Evolutionary conservation across 2,113 vertebrate genomes (phyloP), one percentile per base, ranked within the genome.

Genomic region (Melanerpes aurifrons): DNA sequence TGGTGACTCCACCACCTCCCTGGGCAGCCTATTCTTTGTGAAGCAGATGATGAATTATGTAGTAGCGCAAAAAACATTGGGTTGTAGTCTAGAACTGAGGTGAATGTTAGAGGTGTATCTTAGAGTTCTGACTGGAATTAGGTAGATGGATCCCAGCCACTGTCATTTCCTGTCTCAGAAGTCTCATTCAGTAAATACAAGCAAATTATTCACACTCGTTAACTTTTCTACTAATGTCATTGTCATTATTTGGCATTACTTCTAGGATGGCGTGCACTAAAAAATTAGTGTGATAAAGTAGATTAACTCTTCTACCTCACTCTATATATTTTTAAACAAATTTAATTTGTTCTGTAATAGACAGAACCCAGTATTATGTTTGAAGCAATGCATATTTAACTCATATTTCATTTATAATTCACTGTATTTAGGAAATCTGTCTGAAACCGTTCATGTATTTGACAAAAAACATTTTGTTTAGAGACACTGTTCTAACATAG

Each of bases 381-480:
- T 86, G 53, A 83, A 84, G 74, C 71, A n/a, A 12, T 88, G 7
- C 45, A 47, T 74, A 58, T 88, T 82, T 87, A 82, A 37, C 61
- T 89, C 56, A 63, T 74, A 54, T 88, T 82, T 87, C 80, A 43
- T 57, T 89, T 50, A 67, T 19, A 92, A 75, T 73, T 79, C 48
- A 71, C 43, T 71, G 24, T 73, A 35, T 93, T 78, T 63, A 48
- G 66, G 43, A 89, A 94, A 68, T 19, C 18, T 92, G 71, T 86
- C 91, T 89, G 79, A 95, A 95, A 92, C 48, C 6, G 47, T 68
- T 77, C 4, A 35, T 75, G 22, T 74, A 45, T 91, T 95, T 92
- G 94, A 94, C 87, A 95, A 45, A 94, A 94, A 80, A 40, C 43
- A 59, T 73, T 79, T 82, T 74, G 20, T 66, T 82, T 64, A 66